These are phyloP conservation scores for Globia sparganii DNA, from an alignment of 2,888 invertebrate species.

Conservation along the genomic window DNA sequence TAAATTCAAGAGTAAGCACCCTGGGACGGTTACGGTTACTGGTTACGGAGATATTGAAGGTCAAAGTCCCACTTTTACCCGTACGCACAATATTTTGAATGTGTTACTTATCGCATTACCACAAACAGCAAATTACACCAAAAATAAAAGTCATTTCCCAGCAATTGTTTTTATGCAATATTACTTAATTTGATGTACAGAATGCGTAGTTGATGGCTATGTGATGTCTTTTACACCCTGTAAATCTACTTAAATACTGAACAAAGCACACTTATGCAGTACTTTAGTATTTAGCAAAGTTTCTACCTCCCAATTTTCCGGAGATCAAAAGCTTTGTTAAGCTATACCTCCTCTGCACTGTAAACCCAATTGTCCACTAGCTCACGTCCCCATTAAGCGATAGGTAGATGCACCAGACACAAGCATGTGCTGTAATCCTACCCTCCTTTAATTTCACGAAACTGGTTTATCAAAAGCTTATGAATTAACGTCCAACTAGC, in stretches of 20 bases:
- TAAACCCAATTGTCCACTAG: background rate
- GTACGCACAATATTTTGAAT: no score
- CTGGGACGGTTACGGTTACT: no score
- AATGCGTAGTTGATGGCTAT: no score
- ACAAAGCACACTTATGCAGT: background rate
- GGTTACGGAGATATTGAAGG: no score
- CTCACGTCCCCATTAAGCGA: background rate
- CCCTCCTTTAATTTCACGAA: background rate
- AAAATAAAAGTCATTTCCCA: no score
- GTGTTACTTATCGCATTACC: no score
- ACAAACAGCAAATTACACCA: no score
- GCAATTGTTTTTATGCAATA: no score
- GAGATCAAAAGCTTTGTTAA: conserved; percentile 2
- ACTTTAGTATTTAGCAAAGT: background rate
- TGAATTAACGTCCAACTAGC: conserved; percentile 34
- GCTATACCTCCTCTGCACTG: background rate
- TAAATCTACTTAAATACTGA: background rate
- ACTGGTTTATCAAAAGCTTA: conserved; percentile 37
- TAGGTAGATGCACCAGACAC: background rate
- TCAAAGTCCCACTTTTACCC: no score
- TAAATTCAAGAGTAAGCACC: no score
- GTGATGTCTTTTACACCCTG: no score
- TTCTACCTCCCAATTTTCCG: background rate
- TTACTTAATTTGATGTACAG: no score
- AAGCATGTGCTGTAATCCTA: conserved; percentile 26